Conservation (phyloP, 2,113 vertebrate genomes). For the Phrynosoma blainvillii region DNA sequence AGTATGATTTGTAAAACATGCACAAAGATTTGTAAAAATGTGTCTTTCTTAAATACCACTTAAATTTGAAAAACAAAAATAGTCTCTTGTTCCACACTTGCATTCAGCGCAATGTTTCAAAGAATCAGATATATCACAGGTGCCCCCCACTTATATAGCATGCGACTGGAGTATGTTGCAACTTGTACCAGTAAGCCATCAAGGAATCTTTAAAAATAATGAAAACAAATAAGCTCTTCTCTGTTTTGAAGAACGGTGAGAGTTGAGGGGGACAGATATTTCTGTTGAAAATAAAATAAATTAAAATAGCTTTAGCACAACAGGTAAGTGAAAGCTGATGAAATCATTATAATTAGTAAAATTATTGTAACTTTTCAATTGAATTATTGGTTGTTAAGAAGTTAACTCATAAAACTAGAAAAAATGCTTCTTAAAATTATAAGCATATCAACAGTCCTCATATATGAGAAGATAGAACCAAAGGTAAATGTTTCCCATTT, state of each 20-base stretch:
- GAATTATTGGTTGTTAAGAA: neutral
- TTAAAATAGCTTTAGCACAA: neutral
- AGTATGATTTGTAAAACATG: neutral
- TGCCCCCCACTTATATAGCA: neutral
- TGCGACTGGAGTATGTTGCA: constrained; percentile 21
- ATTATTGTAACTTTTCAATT: constrained; percentile 12
- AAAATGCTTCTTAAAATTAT: neutral
- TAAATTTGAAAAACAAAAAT: constrained; percentile 29
- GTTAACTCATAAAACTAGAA: neutral
- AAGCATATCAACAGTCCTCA: neutral
- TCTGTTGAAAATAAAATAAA: neutral
- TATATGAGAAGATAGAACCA: neutral
- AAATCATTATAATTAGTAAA: neutral
- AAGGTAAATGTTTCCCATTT: neutral
- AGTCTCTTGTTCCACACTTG: neutral
- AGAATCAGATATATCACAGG: constrained; percentile 8
- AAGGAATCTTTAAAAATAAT: neutral
- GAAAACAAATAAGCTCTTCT: neutral
- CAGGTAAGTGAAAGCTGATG: constrained; percentile 19
- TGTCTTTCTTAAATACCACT: constrained; percentile 3
- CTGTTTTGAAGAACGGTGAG: neutral
- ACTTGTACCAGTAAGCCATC: neutral
- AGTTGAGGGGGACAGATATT: neutral
- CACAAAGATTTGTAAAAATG: neutral
- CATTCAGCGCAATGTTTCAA: neutral